Evolutionary conservation across 2,888 invertebrate genomes (phyloP), one percentile per base, ranked within the genome.

Genomic region (Ypsolopha sequella): DNA sequence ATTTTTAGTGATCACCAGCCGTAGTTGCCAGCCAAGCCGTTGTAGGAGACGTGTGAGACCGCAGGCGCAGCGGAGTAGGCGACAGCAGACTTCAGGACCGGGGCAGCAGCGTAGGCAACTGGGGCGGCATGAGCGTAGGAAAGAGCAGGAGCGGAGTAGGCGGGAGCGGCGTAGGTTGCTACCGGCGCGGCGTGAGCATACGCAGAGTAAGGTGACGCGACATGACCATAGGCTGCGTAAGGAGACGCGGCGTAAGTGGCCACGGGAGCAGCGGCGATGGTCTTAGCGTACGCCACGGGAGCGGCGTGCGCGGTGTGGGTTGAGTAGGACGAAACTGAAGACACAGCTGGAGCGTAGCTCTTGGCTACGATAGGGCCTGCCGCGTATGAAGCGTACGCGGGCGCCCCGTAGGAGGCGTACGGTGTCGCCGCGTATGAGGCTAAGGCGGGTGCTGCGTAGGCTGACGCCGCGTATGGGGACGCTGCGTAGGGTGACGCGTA

Each of bases 11-110:
- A 78, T 89, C 89, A 91, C 88, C 89, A 91, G 61, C 87, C 90
- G 76, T 91, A 92, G 59, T 88, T 79, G 41, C 82, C 88, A 58
- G 89, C 89, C 53, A 90, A 85, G 54, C 91, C 91, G 59, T 82
- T 88, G 85, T 91, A 92, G 60, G 88, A 77, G 55, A 89, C 88
- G 70, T 91, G 91, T 54, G 91, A 89, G 41, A 91, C 90, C 53
- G 77, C 76, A 50, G 84, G 88, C 39, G 90, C 89, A 41, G 91
- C 89, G 36, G 88, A 86, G 75, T 89, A 89, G 35, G 84, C 69
- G 48, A 89, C 61, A 50, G 82, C 85, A 44, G 80, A 69, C 54
- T 77, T 77, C 53, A 70, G 59, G 14, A 68, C 85, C 57, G 68
- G 86, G 62, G 64, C 75, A 62, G 58, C 71, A 60, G 74, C 55